phyloP scores from a whole-genome alignment of 2,797 vertebrate genomes.

The Acanthiza pusilla region DNA sequence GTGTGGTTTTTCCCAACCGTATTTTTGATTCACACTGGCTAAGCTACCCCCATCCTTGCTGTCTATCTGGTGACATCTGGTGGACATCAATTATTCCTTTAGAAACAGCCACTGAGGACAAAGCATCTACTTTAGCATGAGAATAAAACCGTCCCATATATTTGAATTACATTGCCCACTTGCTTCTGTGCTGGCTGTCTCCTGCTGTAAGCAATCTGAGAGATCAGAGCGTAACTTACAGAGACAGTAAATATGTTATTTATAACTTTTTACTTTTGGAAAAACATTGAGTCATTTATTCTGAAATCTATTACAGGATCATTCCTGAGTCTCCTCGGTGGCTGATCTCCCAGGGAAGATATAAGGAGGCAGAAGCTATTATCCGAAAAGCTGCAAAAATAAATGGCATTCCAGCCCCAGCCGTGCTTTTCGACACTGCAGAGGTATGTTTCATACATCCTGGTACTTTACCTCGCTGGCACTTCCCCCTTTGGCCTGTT shows the following conservation, averaged over 20 bases:
- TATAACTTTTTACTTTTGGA: not conserved
- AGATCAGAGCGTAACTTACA: not conserved
- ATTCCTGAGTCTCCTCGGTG: constrained; percentile 95
- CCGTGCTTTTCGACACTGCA: constrained; percentile 69
- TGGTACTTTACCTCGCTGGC: not conserved
- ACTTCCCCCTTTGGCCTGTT: not conserved
- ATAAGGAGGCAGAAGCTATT: constrained; percentile 84
- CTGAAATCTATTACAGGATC: constrained; percentile 74
- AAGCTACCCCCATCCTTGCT: not conserved
- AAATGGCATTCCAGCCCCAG: constrained; percentile 77
- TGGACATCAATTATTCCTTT: not conserved
- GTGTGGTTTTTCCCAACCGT: not conserved
- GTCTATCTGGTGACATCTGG: not conserved
- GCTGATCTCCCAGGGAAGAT: constrained; percentile 86
- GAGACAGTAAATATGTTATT: not conserved
- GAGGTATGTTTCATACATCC: constrained; percentile 73
- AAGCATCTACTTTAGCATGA: not conserved
- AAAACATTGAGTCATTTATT: not conserved
- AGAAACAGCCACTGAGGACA: not conserved
- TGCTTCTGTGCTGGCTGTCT: not conserved
- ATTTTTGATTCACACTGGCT: not conserved
- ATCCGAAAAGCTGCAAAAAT: constrained; percentile 82
- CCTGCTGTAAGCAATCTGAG: not conserved
- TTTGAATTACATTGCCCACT: not conserved
- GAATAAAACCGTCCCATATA: not conserved